Evolutionary conservation across 2,888 invertebrate species (phyloP).

Genomic region (Drosophila mayaguana): DNA sequence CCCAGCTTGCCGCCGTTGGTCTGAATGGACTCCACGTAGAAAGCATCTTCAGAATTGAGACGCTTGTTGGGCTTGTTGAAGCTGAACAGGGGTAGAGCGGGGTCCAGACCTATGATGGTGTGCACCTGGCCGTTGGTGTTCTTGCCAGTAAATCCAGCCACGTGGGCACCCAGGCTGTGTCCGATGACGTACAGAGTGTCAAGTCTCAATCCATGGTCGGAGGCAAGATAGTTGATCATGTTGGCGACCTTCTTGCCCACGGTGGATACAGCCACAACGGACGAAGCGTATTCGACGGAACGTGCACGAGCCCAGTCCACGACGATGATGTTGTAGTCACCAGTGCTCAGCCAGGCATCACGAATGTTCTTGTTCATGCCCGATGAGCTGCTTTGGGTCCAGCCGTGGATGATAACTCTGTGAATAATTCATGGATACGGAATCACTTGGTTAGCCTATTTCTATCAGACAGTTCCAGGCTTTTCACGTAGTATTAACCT

Average conservation of each 20-base stretch:
- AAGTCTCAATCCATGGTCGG: conserved; percentile 85
- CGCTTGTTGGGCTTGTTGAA: conserved; percentile 73
- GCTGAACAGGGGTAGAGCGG: conserved; percentile 81
- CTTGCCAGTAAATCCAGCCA: conserved; percentile 87
- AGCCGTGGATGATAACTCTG: conserved; percentile 86
- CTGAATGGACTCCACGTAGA: conserved; percentile 83
- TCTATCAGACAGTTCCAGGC: no score
- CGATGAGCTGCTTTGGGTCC: conserved; percentile 86
- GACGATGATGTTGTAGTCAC: conserved; percentile 87
- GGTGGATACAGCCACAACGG: conserved; percentile 84
- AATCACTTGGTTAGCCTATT: not conserved
- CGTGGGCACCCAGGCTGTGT: conserved; percentile 88
- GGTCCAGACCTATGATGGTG: conserved; percentile 86
- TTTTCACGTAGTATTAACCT: conserved; percentile 33
- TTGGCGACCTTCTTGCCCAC: conserved; percentile 78
- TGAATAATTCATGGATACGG: not conserved
- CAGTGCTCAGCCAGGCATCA: conserved; percentile 86
- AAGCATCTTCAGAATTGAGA: conserved; percentile 73
- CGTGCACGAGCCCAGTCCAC: conserved; percentile 88
- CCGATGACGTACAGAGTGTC: conserved; percentile 86
- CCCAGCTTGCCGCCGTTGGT: conserved; percentile 82
- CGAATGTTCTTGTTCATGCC: conserved; percentile 73
- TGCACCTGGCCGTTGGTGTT: conserved; percentile 86
- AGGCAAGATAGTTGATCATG: conserved; percentile 84
- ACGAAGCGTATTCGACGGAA: conserved; percentile 87